These are phyloP conservation scores for Calephelis virginiensis DNA, from an alignment of 1,140 invertebrate genomes.

Conservation along the genomic window DNA sequence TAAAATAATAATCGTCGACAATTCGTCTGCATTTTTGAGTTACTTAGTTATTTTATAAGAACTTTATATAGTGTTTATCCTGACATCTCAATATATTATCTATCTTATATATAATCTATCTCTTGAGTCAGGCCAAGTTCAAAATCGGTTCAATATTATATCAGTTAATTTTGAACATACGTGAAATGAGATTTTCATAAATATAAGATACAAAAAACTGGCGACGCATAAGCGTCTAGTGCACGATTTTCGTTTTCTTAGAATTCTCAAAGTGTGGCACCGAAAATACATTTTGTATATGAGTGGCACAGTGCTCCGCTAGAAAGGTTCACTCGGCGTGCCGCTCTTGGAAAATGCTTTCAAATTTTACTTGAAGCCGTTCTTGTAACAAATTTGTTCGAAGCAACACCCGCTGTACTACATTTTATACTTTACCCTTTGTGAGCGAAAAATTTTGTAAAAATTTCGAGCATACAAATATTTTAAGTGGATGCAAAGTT, in stretches of 20 bases:
- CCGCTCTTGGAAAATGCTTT: conserved; percentile 12
- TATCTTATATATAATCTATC: no score
- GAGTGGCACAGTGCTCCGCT: conserved; percentile 5
- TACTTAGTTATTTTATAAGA: no score
- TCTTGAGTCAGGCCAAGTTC: no score
- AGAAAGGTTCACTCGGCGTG: conserved; percentile 8
- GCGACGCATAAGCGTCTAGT: not conserved
- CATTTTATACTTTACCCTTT: conserved; percentile 2
- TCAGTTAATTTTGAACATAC: no score
- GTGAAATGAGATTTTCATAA: no score
- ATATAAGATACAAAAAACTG: not conserved
- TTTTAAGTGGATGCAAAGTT: conserved; percentile 6
- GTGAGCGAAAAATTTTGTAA: conserved; percentile 7
- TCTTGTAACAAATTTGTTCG: conserved; percentile 14
- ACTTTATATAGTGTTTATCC: no score
- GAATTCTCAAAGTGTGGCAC: conserved; percentile 5
- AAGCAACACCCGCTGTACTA: conserved; percentile 9
- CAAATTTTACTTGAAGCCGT: conserved; percentile 12
- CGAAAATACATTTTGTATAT: conserved; percentile 15
- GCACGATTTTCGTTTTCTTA: conserved; percentile 5
- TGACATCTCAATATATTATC: no score
- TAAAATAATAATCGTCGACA: no score
- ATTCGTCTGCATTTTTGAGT: no score
- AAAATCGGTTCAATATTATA: no score
- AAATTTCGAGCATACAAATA: conserved; percentile 4